phyloP scores from a whole-genome alignment of 2,113 vertebrate genomes.

The Acrocephalus arundinaceus region DNA sequence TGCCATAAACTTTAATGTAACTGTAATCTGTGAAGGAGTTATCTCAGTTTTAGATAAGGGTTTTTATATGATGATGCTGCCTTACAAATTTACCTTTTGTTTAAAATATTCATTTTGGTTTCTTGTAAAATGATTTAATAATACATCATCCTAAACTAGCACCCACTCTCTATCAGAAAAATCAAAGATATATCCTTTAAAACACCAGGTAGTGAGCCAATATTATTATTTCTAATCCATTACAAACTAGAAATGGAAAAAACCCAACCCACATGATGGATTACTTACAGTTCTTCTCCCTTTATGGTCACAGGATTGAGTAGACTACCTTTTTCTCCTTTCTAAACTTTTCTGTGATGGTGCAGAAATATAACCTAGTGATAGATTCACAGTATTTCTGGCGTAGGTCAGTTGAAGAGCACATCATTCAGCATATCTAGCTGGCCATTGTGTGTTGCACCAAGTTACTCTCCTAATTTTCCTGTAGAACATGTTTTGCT shows the following conservation, averaged over 20 bases:
- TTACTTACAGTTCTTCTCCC: not conserved
- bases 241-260: not conserved
- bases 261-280: fast-evolving
- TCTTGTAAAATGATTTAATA: not conserved
- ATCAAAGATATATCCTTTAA: not conserved
- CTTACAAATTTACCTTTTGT: not conserved
- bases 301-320: not conserved
- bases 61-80: not conserved
- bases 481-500: not conserved
- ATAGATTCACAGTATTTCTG: not conserved
- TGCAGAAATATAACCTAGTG: not conserved
- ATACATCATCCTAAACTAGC: not conserved
- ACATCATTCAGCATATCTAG: fast-evolving
- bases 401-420: fast-evolving
- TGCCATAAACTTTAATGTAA: not conserved
- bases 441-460: not conserved
- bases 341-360: not conserved
- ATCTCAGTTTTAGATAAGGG: not conserved
- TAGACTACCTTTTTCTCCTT: not conserved
- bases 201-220: not conserved
- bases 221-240: not conserved
- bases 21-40: not conserved
- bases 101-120: not conserved
- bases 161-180: not conserved
- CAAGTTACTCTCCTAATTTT: not conserved